These are phyloP conservation scores for Cepphus grylle DNA, from an alignment of 2,113 vertebrate species.

Conservation along the genomic window DNA sequence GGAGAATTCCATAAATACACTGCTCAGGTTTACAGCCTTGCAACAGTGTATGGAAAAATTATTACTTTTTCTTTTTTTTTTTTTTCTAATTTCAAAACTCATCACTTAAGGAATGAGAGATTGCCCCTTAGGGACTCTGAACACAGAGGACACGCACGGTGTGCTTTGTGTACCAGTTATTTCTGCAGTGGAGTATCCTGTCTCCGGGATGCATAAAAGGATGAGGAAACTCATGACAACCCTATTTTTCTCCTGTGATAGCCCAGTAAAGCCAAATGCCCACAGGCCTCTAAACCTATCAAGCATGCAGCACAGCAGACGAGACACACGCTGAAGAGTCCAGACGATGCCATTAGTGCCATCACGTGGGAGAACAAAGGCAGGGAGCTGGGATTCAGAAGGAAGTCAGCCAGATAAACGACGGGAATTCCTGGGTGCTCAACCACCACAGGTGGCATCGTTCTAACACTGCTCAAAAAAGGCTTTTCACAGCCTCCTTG, in stretches of 20 bases:
- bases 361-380: not conserved
- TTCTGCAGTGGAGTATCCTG: not conserved
- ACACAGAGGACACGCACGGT: not conserved
- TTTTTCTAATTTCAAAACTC: not conserved
- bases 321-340: not conserved
- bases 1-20: not conserved
- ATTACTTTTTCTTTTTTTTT: no score
- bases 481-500: not conserved
- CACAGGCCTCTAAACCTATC: not conserved
- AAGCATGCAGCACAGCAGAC: not conserved
- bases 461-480: not conserved
- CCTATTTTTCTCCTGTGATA: not conserved
- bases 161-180: not conserved
- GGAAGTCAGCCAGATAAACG: not conserved
- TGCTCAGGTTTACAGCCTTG: not conserved
- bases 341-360: not conserved
- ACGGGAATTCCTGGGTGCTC: not conserved
- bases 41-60: not conserved
- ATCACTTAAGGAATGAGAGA: not conserved
- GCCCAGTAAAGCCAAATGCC: not conserved
- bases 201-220: not conserved
- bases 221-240: not conserved
- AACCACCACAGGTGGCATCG: accelerated
- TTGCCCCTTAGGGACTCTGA: no score
- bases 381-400: not conserved